Percentiles rank a stretch among this genome's conserved stretches.
These are phyloP conservation scores for Rhodophaea formosa DNA, from an alignment of 2,888 invertebrate genomes.

Conservation along the genomic window DNA sequence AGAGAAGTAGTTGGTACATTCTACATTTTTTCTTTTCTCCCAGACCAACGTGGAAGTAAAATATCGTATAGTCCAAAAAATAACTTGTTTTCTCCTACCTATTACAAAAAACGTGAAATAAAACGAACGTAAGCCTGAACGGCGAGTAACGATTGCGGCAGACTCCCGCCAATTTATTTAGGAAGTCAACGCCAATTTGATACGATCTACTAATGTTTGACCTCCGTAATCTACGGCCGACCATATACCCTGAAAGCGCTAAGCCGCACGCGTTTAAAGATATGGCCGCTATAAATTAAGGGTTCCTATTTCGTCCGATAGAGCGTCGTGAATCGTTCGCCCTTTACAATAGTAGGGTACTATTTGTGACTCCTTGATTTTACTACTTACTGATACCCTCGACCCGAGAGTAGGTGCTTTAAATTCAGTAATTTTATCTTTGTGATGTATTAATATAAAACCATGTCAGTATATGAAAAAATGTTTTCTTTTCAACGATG, in stretches of 20 bases:
- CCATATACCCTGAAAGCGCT: slow-evolving; percentile 10
- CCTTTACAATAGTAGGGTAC: not conserved
- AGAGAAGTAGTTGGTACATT: too few species aligned
- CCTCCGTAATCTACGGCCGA: slow-evolving; percentile 6
- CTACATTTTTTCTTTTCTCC: too few species aligned
- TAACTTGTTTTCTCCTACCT: too few species aligned
- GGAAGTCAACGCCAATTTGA: slow-evolving; percentile 11
- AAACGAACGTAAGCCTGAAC: not conserved
- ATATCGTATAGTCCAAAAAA: too few species aligned
- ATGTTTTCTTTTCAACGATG: too few species aligned
- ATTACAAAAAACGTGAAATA: not conserved
- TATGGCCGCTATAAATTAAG: slow-evolving; percentile 9
- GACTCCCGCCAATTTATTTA: slow-evolving; percentile 6
- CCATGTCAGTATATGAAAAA: not conserved
- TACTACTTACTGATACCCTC: not conserved
- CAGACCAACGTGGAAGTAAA: too few species aligned
- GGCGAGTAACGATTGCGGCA: not conserved
- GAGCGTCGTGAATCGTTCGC: not conserved
- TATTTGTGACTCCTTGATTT: not conserved
- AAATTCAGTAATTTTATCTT: not conserved
- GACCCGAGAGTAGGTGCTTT: not conserved
- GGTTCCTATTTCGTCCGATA: not conserved
- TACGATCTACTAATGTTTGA: slow-evolving; percentile 15
- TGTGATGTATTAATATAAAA: too few species aligned
- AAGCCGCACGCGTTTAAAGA: slow-evolving; percentile 14